Conservation (phyloP, 2,113 vertebrate species). For the Strix aluco region DNA sequence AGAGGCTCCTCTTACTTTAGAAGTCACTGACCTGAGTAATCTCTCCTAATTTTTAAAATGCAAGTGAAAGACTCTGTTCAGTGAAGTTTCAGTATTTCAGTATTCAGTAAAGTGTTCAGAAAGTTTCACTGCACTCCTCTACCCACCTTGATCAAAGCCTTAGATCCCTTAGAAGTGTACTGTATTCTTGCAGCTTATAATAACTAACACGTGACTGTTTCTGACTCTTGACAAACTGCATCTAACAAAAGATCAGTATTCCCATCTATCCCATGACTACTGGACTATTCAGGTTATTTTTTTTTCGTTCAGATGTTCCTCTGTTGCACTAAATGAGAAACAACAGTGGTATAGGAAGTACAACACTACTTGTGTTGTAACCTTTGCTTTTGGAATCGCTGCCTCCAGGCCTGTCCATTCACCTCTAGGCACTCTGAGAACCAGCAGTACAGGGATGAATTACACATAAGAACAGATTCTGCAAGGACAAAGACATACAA, state of each 20-base stretch:
- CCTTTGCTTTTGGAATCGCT: neutral
- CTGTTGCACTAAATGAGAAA: neutral
- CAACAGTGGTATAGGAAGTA: neutral
- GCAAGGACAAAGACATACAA: neutral
- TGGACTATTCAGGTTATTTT: neutral
- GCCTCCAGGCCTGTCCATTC: neutral
- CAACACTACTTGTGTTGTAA: neutral
- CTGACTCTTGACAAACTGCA: neutral
- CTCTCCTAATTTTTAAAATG: neutral
- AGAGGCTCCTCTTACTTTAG: neutral
- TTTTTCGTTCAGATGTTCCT: neutral
- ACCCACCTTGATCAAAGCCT: neutral
- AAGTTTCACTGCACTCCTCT: neutral
- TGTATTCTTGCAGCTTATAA: neutral
- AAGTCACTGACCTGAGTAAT: neutral
- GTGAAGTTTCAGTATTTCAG: too few species aligned
- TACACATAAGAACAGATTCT: neutral
- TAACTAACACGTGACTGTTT: neutral
- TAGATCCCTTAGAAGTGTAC: neutral
- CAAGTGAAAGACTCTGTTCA: neutral
- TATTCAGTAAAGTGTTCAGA: neutral
- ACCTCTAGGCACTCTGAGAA: neutral
- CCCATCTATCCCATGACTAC: neutral
- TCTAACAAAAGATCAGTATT: neutral
- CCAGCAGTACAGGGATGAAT: neutral